Evolutionary conservation across 1,140 invertebrate genomes (phyloP), one percentile per base, ranked within the genome.

Genomic region (Mesaphorura yosii): DNA sequence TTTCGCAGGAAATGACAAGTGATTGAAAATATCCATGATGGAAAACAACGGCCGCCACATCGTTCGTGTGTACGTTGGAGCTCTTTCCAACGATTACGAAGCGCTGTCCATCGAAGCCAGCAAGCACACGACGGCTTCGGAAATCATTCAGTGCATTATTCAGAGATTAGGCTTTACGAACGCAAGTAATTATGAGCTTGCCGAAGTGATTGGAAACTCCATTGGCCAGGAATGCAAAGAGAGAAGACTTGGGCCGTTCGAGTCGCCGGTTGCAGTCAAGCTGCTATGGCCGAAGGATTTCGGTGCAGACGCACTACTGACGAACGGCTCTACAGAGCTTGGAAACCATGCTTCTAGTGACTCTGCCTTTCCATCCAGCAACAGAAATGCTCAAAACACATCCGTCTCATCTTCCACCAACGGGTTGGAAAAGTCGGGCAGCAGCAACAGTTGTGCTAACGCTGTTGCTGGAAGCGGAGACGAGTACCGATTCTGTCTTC

Each of bases 201-300:
- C 88, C 26, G 91, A 96, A 73, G 89, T 94, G 15, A 75, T 81
- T 51, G 84, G 83, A 51, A 83, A 86, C 69, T 81, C 81, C 63
- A 76, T 81, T 51, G 82, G 84, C 15, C 81, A 85, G 64, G 86
- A 92, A 67, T 94, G 89, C 68, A 94, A 95, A 68, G 92, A 95
- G 72, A 72, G 91, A 54, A 74, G 90, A 63, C 76, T 97, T 17
- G 85, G 84, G 39, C 75, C 82, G 31, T 74, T 76, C 23, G 91
- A 96, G 68, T 88, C 84, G 64, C 92, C 92, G 1, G 89, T 93
- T 7, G 83, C 86, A 22, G 77, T 95, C 26, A 92, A 94, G 81
- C 74, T 90, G 61, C 73, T 96, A 7, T 96, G 91, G 92, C 90
- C 90, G 17, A 87, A 88, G 68, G 53, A 42, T 23, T 54, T 56